phyloP scores from a whole-genome alignment of 2,888 invertebrate genomes.

The Escarpia spicata region DNA sequence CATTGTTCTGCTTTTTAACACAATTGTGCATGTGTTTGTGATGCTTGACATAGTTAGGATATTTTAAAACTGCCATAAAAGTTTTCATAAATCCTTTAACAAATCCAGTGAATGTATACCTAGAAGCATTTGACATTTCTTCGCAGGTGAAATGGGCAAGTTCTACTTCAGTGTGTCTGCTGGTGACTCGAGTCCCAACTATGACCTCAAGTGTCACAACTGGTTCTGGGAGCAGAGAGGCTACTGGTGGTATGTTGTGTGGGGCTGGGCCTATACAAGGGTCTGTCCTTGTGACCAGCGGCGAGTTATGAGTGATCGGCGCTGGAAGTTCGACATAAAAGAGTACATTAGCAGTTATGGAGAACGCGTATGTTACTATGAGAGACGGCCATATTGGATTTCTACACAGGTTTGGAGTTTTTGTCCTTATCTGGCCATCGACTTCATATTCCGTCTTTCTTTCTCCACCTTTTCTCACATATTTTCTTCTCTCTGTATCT shows the following conservation, averaged over 20 bases:
- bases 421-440: background rate
- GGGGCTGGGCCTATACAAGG: background rate
- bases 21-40: background rate
- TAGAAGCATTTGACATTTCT: background rate
- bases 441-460: background rate
- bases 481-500: background rate
- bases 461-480: background rate
- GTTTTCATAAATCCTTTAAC: background rate
- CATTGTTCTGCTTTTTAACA: background rate
- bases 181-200: background rate
- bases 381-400: background rate
- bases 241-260: background rate
- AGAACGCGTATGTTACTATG: background rate
- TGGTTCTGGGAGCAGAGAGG: slow-evolving; percentile 13
- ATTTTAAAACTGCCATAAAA: background rate
- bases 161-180: background rate
- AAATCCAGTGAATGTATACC: background rate
- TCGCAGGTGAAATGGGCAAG: background rate
- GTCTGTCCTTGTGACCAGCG: background rate
- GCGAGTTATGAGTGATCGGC: background rate
- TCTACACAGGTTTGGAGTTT: background rate
- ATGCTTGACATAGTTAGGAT: background rate
- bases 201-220: slow-evolving; percentile 20
- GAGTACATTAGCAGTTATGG: background rate
- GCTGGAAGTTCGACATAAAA: background rate